A percentile compares a stretch with the other conserved stretches of the same genome.
Conservation (phyloP, 1,140 invertebrate species). For the Drosophila mayri region DNA sequence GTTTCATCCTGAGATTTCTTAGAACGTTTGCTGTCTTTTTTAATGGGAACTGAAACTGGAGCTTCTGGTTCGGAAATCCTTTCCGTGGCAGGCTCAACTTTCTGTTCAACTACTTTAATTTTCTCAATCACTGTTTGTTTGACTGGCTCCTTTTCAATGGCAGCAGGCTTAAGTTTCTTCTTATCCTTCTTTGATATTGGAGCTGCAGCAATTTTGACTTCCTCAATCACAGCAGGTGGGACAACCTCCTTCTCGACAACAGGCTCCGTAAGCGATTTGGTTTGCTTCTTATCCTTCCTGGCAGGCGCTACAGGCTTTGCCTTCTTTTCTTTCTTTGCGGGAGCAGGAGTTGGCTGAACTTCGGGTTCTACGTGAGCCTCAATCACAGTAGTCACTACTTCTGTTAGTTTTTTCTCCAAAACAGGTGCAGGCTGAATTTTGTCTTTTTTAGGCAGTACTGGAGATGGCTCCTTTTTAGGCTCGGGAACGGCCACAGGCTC, state of each 20-base stretch:
- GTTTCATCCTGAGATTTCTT: conserved; percentile 12
- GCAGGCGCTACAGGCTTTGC: conserved; percentile 15
- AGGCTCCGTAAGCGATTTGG: conserved; percentile 4
- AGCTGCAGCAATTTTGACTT: not conserved
- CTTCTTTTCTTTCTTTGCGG: conserved; percentile 56
- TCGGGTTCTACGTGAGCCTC: conserved; percentile 24
- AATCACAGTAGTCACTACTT: conserved; percentile 29
- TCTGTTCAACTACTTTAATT: conserved; percentile 3
- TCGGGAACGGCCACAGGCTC: conserved; percentile 5
- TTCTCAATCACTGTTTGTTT: conserved; percentile 19
- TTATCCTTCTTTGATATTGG: conserved; percentile 30
- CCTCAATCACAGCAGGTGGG: conserved; percentile 1
- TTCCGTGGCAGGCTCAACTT: conserved; percentile 8
- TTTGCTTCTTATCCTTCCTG: conserved; percentile 42
- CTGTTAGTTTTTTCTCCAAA: conserved; percentile 31
- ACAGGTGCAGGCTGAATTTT: conserved; percentile 19
- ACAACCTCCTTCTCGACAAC: conserved; percentile 12
- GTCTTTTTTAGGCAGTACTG: conserved; percentile 43
- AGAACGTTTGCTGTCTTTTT: conserved; percentile 30
- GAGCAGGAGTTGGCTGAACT: conserved; percentile 3
- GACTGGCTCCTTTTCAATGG: conserved; percentile 1
- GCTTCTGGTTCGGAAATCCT: not conserved
- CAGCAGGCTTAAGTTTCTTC: conserved; percentile 12
- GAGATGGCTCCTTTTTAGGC: conserved; percentile 14
- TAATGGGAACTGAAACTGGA: not conserved